Conservation (phyloP, 2,797 vertebrate genomes). For the Pelodytes ibericus region DNA sequence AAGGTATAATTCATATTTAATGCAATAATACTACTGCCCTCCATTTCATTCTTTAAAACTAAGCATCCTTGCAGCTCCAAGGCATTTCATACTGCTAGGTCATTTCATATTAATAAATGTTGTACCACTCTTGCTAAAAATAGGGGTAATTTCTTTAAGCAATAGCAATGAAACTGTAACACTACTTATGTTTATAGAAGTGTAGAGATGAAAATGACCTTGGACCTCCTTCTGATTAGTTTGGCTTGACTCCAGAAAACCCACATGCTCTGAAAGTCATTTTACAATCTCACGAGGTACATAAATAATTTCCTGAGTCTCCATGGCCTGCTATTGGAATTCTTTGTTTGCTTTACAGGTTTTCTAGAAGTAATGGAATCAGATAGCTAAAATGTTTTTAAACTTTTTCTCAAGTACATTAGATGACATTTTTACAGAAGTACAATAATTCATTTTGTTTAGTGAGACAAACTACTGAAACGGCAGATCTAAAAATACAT, state of each 20-base stretch:
- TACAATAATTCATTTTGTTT: conserved; percentile 22
- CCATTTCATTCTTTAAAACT: conserved; percentile 17
- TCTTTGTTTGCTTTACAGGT: conserved; percentile 48
- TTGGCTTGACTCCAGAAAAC: conserved; percentile 51
- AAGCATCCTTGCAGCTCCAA: conserved; percentile 20
- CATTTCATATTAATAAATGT: conserved; percentile 51
- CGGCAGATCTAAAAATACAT: background rate
- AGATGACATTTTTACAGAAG: conserved; percentile 36
- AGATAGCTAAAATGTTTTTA: conserved; percentile 42
- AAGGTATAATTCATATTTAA: background rate
- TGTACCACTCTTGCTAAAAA: conserved; percentile 39
- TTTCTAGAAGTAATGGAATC: conserved; percentile 44
- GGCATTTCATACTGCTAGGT: conserved; percentile 39
- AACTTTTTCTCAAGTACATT: conserved; percentile 46
- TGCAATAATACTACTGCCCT: background rate
- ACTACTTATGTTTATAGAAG: conserved; percentile 51
- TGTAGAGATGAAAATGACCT: conserved; percentile 56
- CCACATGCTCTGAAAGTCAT: conserved; percentile 58
- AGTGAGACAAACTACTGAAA: conserved; percentile 16
- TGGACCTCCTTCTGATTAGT: conserved; percentile 55
- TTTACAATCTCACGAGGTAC: conserved; percentile 50
- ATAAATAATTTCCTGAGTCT: conserved; percentile 54
- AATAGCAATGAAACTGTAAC: conserved; percentile 48
- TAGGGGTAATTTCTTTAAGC: conserved; percentile 52
- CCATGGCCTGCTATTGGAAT: conserved; percentile 38